Base-by-base conservation (phyloP, 2,888 invertebrate species). In the Dicycla oo region DNA sequence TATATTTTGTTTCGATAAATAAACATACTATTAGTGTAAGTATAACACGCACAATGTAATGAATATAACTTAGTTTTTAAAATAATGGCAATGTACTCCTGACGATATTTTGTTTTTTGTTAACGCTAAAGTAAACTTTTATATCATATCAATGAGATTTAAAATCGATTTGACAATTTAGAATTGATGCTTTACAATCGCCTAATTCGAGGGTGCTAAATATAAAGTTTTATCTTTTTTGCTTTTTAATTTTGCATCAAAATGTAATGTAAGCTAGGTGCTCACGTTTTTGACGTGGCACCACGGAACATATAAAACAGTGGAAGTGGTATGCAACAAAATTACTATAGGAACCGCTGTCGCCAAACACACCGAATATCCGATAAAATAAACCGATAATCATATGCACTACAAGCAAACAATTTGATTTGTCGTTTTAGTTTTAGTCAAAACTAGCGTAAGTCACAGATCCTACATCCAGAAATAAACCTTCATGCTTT, bases 221-320 rank as follows among this genome's bases (percentile, higher is more conserved):
- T 68, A 62, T 56, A 30, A 54, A 58, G 43, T 49, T 45, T 43
- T 60, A 18, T 2, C 4, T 54, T 67, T 66, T 61, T 72, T 73
- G 69, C 70, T 51, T 53, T 60, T 34, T 77, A 64, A 69, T 69
- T 80, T 78, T 69, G 54, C 60, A 72, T 71, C 51, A 11, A 80
- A 80, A 72, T 79, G 74, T 78, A 38, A 70, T 79, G 18, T 83
- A 73, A 67, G 64, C 40, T 60, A n/a, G 80, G 61, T 80, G 53
- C 57, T 26, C 71, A 72, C 51, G 76, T 80, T 81, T 73, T 81
- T 81, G 45, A 18, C 76, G 73, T 73, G 47, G 64, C 61, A 67
- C n/a, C 72, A n/a, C n/a, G n/a, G n/a, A n/a, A n/a, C n/a, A n/a
- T n/a, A n/a, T n/a, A n/a, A n/a, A n/a, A n/a, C n/a, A n/a, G n/a